Evolutionary conservation across 2,888 invertebrate genomes (phyloP), one percentile per base, ranked within the genome.

Genomic region (Physocephala rufipes): DNA sequence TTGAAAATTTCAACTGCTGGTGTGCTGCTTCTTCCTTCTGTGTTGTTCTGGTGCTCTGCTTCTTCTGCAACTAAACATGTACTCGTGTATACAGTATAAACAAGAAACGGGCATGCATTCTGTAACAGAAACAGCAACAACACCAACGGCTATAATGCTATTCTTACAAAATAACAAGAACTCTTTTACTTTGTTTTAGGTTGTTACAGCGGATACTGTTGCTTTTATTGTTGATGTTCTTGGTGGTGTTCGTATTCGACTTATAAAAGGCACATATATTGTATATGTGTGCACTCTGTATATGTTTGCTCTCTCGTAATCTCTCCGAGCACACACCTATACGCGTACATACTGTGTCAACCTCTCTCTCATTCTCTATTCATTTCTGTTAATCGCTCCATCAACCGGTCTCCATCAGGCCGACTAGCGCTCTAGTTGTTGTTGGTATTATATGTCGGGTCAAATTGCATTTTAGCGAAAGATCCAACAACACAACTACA

Each of bases 1-100:
- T 78, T 82, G 82, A 82, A 81, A 82, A 80, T 78, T 77, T 78
- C 28, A 26, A 58, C 58, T 62, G 51, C 67, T 65, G 45, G 49
- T 36, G 43, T 61, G 51, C 49, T 73, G 5, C 36, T 36, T 36
- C 77, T 70, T 59, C 58, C 67, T 66, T 53, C 69, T 68, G 45
- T 66, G n/a, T 30, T 16, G 24, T 28, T 55, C 68, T 61, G 36
- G 43, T 61, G 51, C 49, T 73, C 47, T 43, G 67, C 43, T 30
- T 28, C 28, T 45, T 36, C 73, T 73, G 71, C 75, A 59, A n/a
- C 49, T 19, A n/a, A 7, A 43, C 63, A n/a, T n/a, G n/a, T n/a
- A n/a, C n/a, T n/a, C n/a, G n/a, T n/a, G n/a, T n/a, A 36, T 63
- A 47, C 16, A 45, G 21, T 43, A 63, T 13, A 19, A 63, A 19